Conservation (phyloP, 1,140 invertebrate species). For the Oncopodura yosiiana region DNA sequence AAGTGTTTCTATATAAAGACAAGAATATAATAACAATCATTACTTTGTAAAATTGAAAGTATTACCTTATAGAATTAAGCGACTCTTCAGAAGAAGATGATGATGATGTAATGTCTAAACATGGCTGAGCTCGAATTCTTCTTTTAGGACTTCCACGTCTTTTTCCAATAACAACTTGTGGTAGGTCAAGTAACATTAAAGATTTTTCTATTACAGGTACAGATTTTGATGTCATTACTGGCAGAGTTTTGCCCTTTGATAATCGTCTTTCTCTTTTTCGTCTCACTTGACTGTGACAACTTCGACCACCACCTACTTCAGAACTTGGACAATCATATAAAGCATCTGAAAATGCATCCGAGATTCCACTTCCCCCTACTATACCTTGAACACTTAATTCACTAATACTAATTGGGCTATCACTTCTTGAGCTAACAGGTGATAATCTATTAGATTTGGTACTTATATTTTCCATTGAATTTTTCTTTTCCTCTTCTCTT, state of each 20-base stretch:
- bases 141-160: constrained; percentile 43
- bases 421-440: constrained; percentile 63
- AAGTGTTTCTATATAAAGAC: too few species aligned
- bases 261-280: too few species aligned
- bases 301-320: constrained; percentile 44
- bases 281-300: constrained; percentile 9
- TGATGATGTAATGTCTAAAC: constrained; percentile 41
- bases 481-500: constrained; percentile 24
- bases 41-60: not conserved
- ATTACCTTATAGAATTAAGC: constrained; percentile 41
- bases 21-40: too few species aligned
- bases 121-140: constrained; percentile 39
- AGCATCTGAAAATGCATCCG: constrained; percentile 48
- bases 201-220: too few species aligned
- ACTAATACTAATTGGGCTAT: constrained; percentile 63
- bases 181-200: too few species aligned
- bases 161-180: too few species aligned
- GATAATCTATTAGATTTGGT: constrained; percentile 34
- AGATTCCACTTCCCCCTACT: not conserved
- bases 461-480: not conserved
- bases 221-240: too few species aligned
- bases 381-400: constrained; percentile 40
- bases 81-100: constrained; percentile 47
- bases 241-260: too few species aligned
- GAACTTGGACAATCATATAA: constrained; percentile 65